A percentile compares a stretch with the other conserved stretches of the same genome.
phyloP scores from a whole-genome alignment of 2,113 vertebrate genomes.

The Amphiprion ocellaris region DNA sequence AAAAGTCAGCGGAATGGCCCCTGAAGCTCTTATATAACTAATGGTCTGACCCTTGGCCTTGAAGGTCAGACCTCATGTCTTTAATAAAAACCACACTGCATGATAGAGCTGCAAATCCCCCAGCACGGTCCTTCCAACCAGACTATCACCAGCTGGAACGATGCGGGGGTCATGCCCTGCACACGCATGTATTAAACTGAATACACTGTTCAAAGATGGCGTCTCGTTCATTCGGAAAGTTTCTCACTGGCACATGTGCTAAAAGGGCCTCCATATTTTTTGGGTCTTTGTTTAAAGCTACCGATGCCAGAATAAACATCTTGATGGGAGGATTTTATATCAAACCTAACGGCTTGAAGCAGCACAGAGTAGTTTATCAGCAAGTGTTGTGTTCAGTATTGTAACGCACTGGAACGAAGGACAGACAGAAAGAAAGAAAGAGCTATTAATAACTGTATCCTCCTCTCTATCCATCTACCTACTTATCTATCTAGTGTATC shows the following conservation, averaged over 20 bases:
- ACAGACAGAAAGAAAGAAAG: background rate
- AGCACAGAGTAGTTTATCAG: too few relatives aligned
- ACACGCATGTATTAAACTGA: background rate
- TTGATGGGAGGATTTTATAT: background rate
- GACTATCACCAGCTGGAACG: slow-evolving; percentile 7
- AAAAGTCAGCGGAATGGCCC: background rate
- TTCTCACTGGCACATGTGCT: background rate
- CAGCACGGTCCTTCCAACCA: background rate
- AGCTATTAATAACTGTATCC: background rate
- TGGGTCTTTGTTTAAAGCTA: background rate
- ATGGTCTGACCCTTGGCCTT: slow-evolving; percentile 35
- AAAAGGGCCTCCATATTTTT: background rate
- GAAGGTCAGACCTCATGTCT: slow-evolving; percentile 10
- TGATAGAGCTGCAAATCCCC: slow-evolving; percentile 40
- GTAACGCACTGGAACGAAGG: background rate
- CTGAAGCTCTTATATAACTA: slow-evolving; percentile 46
- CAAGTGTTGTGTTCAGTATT: too few relatives aligned
- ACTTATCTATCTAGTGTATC: background rate
- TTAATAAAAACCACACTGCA: background rate
- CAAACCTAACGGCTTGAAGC: background rate
- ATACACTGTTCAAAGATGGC: background rate
- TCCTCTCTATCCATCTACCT: background rate
- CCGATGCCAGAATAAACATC: background rate
- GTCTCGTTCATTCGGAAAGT: background rate
- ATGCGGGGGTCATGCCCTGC: too few relatives aligned